Evolutionary conservation across 2,888 invertebrate species (phyloP).

Genomic region (Dilophus febrilis): DNA sequence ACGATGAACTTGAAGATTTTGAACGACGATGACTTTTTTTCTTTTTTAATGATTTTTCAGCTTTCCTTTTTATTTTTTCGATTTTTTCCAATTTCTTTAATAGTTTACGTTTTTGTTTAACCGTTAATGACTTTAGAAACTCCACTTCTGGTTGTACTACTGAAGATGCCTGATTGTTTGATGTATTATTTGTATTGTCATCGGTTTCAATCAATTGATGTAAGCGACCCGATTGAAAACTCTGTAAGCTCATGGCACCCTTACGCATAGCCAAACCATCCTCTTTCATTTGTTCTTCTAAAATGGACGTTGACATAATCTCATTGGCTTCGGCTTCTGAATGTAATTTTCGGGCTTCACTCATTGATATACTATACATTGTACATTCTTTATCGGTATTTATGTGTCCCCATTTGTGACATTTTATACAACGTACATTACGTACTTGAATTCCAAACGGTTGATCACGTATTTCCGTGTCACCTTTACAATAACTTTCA

Average conservation of each 20-base stretch:
- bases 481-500: constrained; percentile 95
- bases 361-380: constrained; percentile 71
- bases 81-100: constrained; percentile 61
- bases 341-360: constrained; percentile 58
- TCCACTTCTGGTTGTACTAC: constrained; percentile 45
- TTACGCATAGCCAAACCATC: constrained; percentile 81
- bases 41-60: constrained; percentile 13
- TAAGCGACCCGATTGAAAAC: constrained; percentile 36
- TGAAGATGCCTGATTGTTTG: too few species aligned
- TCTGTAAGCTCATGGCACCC: constrained; percentile 41
- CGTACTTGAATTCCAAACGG: constrained; percentile 96
- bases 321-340: constrained; percentile 46
- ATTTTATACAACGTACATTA: constrained; percentile 96
- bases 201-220: constrained; percentile 40
- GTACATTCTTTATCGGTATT: constrained; percentile 83
- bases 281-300: constrained; percentile 83
- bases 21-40: constrained; percentile 3
- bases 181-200: constrained; percentile 25
- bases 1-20: constrained; percentile 38
- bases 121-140: constrained; percentile 66
- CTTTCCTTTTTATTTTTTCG: constrained; percentile 31
- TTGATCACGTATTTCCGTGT: constrained; percentile 93
- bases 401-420: constrained; percentile 95
- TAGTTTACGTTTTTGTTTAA: constrained; percentile 78
- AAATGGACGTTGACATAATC: constrained; percentile 41